Conservation (phyloP, 2,797 vertebrate genomes). For the Zenarchopterus dispar region DNA sequence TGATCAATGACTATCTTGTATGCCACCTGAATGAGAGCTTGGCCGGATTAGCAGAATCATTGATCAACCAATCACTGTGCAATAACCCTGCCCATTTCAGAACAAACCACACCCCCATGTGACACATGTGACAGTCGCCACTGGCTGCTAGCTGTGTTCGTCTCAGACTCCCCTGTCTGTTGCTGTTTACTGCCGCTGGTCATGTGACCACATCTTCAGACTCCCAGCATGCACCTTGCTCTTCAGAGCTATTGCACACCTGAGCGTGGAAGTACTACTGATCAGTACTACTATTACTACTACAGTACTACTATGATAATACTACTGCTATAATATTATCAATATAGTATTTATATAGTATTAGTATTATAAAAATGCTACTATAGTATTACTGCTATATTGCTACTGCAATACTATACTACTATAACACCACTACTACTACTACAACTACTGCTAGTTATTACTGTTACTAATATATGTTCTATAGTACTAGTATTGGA, state of each 20-base stretch:
- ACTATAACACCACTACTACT: no score
- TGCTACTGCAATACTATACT: no score
- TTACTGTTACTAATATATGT: no score
- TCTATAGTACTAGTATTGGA: no score
- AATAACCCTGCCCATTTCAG: background rate
- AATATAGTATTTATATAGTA: background rate
- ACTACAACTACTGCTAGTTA: no score
- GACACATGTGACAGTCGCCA: background rate
- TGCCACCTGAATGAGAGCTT: no score
- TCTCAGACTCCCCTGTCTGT: background rate
- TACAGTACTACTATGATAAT: no score
- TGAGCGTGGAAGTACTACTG: background rate
- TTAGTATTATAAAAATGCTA: no score
- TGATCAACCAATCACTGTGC: background rate
- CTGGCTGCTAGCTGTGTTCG: background rate
- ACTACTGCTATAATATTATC: no score
- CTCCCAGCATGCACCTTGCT: conserved; percentile 44
- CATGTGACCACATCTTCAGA: conserved; percentile 33
- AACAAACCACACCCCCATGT: background rate
- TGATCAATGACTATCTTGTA: background rate
- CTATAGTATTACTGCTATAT: no score
- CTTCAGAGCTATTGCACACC: background rate
- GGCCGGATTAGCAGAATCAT: no score
- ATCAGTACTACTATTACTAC: background rate
- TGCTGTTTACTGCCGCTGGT: conserved; percentile 1